Conservation (phyloP, 1,140 invertebrate species). For the Tribolium castaneum region DNA sequence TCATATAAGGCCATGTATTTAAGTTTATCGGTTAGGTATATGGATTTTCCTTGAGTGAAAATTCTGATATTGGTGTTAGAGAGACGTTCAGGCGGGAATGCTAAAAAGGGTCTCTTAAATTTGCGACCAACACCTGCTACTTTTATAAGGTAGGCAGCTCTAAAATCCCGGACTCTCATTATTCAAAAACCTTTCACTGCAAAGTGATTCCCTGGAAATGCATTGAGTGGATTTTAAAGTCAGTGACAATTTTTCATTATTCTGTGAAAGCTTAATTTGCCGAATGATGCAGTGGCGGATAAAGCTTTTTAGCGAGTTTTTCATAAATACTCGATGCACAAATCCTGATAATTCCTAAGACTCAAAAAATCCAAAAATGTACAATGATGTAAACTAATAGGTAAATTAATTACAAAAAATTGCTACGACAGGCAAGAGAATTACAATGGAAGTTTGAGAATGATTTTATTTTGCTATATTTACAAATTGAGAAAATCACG, state of each 20-base stretch:
- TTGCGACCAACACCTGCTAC: constrained; percentile 10
- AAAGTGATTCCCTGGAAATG: neutral
- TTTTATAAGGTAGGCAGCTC: neutral
- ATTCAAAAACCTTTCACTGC: constrained; percentile 20
- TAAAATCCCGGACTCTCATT: neutral
- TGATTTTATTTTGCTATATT: too few relatives aligned
- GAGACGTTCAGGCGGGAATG: neutral
- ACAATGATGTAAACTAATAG: too few relatives aligned
- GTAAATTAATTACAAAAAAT: too few relatives aligned
- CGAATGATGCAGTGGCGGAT: neutral
- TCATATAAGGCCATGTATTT: too few relatives aligned
- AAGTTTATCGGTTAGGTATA: neutral
- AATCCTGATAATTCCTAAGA: too few relatives aligned
- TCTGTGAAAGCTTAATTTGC: neutral
- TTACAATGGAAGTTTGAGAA: too few relatives aligned
- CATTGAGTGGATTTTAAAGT: neutral
- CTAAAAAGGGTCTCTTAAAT: constrained; percentile 20
- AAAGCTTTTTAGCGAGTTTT: too few relatives aligned
- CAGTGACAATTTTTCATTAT: neutral
- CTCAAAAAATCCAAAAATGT: too few relatives aligned
- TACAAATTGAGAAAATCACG: too few relatives aligned
- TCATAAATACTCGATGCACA: too few relatives aligned
- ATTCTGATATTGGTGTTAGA: neutral
- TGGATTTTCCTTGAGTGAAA: neutral
- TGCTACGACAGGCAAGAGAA: too few relatives aligned